These are phyloP conservation scores for Urocitellus parryii DNA, from an alignment of 2,113 vertebrate genomes.

Conservation along the genomic window DNA sequence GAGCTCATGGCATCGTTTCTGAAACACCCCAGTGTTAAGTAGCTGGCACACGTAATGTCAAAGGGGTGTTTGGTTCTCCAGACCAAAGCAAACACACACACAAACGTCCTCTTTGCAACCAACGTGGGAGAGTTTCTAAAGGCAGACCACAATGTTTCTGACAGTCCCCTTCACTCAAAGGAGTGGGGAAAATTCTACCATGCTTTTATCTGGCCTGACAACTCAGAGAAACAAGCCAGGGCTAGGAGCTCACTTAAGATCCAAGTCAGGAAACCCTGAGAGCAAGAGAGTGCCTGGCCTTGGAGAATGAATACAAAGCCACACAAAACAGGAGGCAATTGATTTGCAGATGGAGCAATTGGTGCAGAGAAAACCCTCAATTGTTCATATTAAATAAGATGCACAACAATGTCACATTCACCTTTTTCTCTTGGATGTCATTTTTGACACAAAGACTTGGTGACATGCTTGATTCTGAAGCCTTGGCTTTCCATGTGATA, in stretches of 20 bases:
- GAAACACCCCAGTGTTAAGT: conserved; percentile 66
- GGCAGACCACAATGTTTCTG: conserved; percentile 72
- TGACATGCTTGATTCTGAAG: conserved; percentile 49
- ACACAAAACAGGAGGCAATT: background rate
- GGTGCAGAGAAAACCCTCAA: background rate
- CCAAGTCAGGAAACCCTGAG: conserved; percentile 67
- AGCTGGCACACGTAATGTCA: conserved; percentile 71
- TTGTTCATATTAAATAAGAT: background rate
- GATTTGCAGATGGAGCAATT: conserved; percentile 47
- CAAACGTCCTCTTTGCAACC: conserved; percentile 73
- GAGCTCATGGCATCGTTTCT: conserved; percentile 71
- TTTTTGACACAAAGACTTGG: conserved; percentile 54
- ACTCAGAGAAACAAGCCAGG: conserved; percentile 61
- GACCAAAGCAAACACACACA: conserved; percentile 80
- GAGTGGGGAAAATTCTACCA: conserved; percentile 47
- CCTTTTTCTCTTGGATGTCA: conserved; percentile 45
- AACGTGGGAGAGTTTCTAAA: conserved; percentile 78
- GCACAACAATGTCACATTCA: conserved; percentile 24
- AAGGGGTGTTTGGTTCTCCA: conserved; percentile 76
- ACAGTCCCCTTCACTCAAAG: conserved; percentile 65
- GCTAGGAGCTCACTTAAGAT: conserved; percentile 60
- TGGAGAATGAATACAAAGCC: background rate
- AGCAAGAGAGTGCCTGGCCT: background rate
- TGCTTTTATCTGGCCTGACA: conserved; percentile 70
- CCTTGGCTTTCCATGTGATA: background rate